Evolutionary conservation across 1,140 invertebrate species (phyloP).

Genomic region (Drosophila cardini): DNA sequence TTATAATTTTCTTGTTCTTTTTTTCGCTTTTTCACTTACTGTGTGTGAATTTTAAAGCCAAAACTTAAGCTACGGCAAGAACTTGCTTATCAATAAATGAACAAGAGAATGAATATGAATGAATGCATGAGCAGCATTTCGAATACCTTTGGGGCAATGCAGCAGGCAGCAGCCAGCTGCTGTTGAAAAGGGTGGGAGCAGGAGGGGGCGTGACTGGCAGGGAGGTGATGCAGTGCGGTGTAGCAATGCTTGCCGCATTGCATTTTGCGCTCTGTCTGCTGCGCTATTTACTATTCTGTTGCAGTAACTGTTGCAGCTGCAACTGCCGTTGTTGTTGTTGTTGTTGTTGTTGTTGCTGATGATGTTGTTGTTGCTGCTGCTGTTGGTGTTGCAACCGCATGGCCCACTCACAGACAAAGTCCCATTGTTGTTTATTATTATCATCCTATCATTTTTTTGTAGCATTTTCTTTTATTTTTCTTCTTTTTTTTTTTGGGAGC

Average conservation of each 20-base stretch:
- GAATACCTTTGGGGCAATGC: conserved; percentile 39
- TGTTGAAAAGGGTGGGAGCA: too few relatives aligned
- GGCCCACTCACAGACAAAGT: conserved; percentile 58
- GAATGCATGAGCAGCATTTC: conserved; percentile 34
- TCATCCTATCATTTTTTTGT: conserved; percentile 25
- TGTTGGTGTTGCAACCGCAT: conserved; percentile 56
- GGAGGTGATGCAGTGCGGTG: not conserved
- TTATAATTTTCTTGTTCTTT: too few relatives aligned
- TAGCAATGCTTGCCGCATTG: conserved; percentile 45
- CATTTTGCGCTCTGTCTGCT: conserved; percentile 32
- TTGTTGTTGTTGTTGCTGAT: conserved; percentile 44
- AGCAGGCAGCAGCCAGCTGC: conserved; percentile 12
- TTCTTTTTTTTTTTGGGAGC: conserved; percentile 35
- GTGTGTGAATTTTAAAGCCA: conserved; percentile 10
- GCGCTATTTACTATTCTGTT: conserved; percentile 41
- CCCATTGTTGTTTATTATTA: conserved; percentile 70
- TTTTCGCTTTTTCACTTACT: not conserved
- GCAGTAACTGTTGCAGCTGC: conserved; percentile 43
- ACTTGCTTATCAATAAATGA: conserved; percentile 50
- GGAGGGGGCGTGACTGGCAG: not conserved
- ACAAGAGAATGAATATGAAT: conserved; percentile 36
- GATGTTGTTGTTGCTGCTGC: conserved; percentile 45
- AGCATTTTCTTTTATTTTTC: conserved; percentile 8
- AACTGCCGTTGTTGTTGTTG: conserved; percentile 40
- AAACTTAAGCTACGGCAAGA: conserved; percentile 14